These are phyloP conservation scores for Danio choprae DNA, from an alignment of 2,797 vertebrate species.

Conservation along the genomic window DNA sequence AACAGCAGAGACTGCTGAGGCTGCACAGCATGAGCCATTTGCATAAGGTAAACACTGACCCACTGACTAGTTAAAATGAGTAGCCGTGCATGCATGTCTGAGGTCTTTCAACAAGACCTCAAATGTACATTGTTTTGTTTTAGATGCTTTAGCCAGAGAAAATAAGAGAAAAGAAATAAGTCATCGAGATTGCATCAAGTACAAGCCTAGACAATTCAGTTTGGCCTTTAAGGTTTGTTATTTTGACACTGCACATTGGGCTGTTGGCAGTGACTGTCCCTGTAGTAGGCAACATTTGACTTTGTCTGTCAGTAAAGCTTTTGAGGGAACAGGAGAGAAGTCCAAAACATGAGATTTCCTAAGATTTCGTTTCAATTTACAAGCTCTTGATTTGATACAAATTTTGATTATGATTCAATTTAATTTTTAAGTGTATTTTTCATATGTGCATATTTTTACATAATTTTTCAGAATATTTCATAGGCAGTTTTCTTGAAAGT, in stretches of 20 bases:
- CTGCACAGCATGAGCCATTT: conserved; percentile 22
- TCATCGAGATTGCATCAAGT: conserved; percentile 54
- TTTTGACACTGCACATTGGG: conserved; percentile 55
- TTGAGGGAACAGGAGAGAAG: not conserved
- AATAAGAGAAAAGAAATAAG: conserved; percentile 37
- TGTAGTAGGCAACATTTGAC: conserved; percentile 9
- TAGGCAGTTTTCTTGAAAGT: not conserved
- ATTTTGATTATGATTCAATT: not conserved
- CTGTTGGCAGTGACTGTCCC: conserved; percentile 41
- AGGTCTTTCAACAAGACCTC: conserved; percentile 36
- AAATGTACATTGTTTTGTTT: conserved; percentile 53
- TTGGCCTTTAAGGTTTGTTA: conserved; percentile 48
- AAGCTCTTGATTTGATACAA: not conserved
- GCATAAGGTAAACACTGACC: conserved; percentile 32
- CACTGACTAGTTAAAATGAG: conserved; percentile 25
- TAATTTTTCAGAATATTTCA: not conserved
- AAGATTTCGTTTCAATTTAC: not conserved
- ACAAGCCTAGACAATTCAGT: conserved; percentile 58
- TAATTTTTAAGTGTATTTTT: not conserved
- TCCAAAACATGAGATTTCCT: not conserved
- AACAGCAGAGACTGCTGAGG: conserved; percentile 32
- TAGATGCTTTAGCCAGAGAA: conserved; percentile 55
- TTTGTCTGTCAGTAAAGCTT: conserved; percentile 19
- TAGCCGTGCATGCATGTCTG: conserved; percentile 28
- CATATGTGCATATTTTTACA: not conserved